Percentiles rank a stretch among this genome's conserved stretches.
phyloP scores from a whole-genome alignment of 1,140 invertebrate genomes.

The Ridgeia piscesae region DNA sequence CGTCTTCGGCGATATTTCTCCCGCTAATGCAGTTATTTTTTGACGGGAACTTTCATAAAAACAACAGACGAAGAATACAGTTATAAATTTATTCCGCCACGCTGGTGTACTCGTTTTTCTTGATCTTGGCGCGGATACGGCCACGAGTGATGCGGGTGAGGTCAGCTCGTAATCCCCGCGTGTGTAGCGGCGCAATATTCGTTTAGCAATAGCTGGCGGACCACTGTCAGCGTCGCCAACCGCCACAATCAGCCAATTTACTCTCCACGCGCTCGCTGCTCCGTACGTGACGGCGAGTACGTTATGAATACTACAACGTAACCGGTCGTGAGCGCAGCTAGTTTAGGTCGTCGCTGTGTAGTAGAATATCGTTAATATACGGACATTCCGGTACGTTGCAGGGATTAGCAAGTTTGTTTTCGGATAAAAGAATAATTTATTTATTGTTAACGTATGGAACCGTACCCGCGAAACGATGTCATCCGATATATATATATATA shows the following conservation, averaged over 20 bases:
- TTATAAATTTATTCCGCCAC: too few relatives aligned
- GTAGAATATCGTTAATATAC: too few relatives aligned
- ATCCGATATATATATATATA: too few relatives aligned
- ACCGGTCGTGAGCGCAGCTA: background rate
- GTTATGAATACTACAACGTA: background rate
- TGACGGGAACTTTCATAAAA: background rate
- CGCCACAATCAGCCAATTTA: background rate
- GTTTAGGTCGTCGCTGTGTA: background rate
- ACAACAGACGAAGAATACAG: background rate
- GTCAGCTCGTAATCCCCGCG: background rate
- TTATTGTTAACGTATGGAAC: too few relatives aligned
- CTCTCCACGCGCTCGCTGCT: background rate
- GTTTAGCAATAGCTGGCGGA: background rate
- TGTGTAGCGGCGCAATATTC: background rate
- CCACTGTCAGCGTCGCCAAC: background rate
- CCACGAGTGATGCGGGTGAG: background rate
- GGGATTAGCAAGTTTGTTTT: too few relatives aligned
- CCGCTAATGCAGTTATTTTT: background rate
- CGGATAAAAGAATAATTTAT: too few relatives aligned
- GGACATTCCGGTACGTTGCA: too few relatives aligned
- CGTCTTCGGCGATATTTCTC: background rate
- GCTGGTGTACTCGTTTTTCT: too few relatives aligned
- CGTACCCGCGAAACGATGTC: too few relatives aligned
- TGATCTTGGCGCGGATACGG: too few relatives aligned
- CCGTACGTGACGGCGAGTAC: background rate